Conservation (phyloP, 2,888 invertebrate species). For the Fragum sueziense region DNA sequence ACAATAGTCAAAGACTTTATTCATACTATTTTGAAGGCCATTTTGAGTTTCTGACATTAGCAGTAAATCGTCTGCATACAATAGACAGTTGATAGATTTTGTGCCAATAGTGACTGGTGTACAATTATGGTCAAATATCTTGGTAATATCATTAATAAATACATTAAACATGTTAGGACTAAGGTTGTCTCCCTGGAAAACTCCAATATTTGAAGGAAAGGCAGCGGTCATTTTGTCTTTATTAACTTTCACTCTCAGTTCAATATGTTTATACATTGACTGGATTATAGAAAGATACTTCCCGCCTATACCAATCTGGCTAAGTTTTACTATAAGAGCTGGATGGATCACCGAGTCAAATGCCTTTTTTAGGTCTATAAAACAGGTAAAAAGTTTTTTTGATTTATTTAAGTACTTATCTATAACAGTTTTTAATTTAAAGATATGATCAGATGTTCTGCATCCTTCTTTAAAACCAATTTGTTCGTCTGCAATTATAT, state of each 20-base stretch:
- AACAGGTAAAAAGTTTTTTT: neutral
- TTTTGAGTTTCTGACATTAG: neutral
- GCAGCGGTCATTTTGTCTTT: neutral
- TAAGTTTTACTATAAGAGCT: neutral
- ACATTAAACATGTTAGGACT: slow-evolving; percentile 17
- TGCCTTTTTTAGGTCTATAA: too few relatives aligned
- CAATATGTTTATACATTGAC: neutral
- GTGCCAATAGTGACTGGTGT: neutral
- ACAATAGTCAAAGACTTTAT: neutral
- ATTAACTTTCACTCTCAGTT: neutral
- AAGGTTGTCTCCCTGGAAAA: slow-evolving; percentile 14
- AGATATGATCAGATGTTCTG: neutral
- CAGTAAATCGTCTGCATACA: slow-evolving; percentile 21
- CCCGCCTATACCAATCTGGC: neutral
- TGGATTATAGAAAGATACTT: neutral
- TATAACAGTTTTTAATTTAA: neutral
- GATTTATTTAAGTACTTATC: neutral
- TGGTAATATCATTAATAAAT: neutral
- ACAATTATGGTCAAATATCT: slow-evolving; percentile 9
- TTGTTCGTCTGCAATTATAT: neutral
- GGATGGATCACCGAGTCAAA: slow-evolving; percentile 16
- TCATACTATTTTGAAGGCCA: slow-evolving; percentile 4
- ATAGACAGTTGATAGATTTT: neutral
- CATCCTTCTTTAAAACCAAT: neutral
- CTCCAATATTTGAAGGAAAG: slow-evolving; percentile 11